Conservation (phyloP, 2,113 vertebrate genomes). For the Miniopterus natalensis region DNA sequence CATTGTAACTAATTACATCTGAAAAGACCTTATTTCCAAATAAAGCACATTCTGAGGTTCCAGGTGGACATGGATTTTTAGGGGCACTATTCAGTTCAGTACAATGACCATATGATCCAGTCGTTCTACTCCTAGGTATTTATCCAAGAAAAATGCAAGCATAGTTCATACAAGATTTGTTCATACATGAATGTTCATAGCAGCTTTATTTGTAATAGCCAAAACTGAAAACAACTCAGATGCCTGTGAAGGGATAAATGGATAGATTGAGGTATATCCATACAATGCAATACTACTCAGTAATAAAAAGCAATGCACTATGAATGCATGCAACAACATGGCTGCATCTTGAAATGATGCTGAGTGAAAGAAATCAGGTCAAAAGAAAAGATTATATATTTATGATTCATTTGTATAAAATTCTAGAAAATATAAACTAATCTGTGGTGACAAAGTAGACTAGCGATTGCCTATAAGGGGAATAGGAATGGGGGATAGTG, state of each 20-base stretch:
- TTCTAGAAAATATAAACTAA: slow-evolving; percentile 13
- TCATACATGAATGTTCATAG: background rate
- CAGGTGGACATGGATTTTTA: background rate
- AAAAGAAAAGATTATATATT: background rate
- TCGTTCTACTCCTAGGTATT: background rate
- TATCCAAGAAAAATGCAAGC: background rate
- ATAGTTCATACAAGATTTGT: background rate
- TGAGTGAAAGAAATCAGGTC: background rate
- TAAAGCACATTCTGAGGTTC: background rate
- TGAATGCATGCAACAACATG: background rate
- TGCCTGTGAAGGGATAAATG: background rate
- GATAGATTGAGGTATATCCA: background rate
- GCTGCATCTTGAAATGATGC: background rate
- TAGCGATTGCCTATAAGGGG: background rate
- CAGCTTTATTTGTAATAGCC: background rate
- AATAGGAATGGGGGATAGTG: background rate
- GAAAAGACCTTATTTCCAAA: background rate
- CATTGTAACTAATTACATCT: background rate
- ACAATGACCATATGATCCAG: background rate
- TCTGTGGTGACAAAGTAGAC: background rate
- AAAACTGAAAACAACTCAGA: background rate
- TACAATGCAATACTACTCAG: background rate
- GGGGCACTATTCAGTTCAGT: background rate
- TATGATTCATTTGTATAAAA: background rate
- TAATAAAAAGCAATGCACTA: background rate